phyloP scores from a whole-genome alignment of 1,140 invertebrate species.

The Magallana gigas region DNA sequence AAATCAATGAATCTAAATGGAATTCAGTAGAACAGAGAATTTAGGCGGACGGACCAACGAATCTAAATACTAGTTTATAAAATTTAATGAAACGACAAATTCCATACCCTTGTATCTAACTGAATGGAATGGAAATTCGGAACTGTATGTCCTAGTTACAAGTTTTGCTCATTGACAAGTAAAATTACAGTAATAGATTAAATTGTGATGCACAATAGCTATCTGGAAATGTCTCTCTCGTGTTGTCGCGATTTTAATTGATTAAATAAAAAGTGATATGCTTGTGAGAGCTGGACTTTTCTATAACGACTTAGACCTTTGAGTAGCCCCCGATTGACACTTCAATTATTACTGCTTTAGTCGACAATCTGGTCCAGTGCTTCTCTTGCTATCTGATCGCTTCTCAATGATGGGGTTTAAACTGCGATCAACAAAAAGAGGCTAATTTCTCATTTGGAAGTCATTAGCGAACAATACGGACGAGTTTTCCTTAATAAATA shows the following conservation, averaged over 20 bases:
- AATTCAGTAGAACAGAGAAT: too few relatives aligned
- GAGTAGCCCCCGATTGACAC: slow-evolving; percentile 30
- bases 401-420: slow-evolving; percentile 30
- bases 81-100: too few relatives aligned
- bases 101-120: too few relatives aligned
- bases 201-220: too few relatives aligned
- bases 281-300: neutral
- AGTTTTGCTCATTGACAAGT: too few relatives aligned
- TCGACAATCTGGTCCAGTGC: neutral
- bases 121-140: too few relatives aligned
- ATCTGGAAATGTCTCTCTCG: too few relatives aligned
- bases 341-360: slow-evolving; percentile 5
- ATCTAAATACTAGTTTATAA: too few relatives aligned
- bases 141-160: too few relatives aligned
- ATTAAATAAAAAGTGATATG: slow-evolving; percentile 20
- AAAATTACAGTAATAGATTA: too few relatives aligned
- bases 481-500: slow-evolving; percentile 22
- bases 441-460: slow-evolving; percentile 39
- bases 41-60: too few relatives aligned
- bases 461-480: slow-evolving; percentile 35
- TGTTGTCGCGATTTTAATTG: neutral
- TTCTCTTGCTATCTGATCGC: neutral
- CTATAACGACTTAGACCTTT: slow-evolving; percentile 23
- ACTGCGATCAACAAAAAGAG: slow-evolving; percentile 19
- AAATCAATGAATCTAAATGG: too few relatives aligned